Evolutionary conservation across 2,797 vertebrate genomes (phyloP).

Genomic region (Oryzias dopingdopingensis): DNA sequence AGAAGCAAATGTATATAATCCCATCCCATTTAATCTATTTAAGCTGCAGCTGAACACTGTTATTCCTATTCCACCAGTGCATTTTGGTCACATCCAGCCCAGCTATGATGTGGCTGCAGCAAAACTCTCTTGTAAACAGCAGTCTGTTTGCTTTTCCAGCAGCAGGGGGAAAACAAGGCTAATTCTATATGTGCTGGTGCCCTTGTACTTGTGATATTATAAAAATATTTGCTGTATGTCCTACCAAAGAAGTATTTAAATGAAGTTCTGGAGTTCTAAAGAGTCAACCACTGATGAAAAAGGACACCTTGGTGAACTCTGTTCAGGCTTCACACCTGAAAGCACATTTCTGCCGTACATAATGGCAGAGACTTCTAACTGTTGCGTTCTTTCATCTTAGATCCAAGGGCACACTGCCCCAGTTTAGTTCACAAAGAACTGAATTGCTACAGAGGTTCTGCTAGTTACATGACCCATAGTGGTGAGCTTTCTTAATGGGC

Average conservation of each 20-base stretch:
- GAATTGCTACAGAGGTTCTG: neutral
- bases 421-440: neutral
- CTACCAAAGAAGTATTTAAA: constrained; percentile 23
- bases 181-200: constrained; percentile 15
- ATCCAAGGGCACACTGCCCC: neutral
- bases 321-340: constrained; percentile 10
- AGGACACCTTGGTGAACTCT: constrained; percentile 5
- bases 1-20: no score
- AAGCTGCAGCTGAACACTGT: no score
- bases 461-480: no score
- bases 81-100: no score
- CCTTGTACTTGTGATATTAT: constrained; percentile 6
- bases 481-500: no score
- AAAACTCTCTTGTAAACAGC: no score
- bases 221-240: constrained; percentile 1
- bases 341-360: constrained; percentile 1
- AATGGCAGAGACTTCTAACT: constrained; percentile 3
- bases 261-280: constrained; percentile 13
- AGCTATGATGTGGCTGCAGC: no score
- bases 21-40: no score
- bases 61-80: no score
- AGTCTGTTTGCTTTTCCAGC: constrained; percentile 5
- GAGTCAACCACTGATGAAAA: constrained; percentile 2
- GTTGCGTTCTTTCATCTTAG: constrained; percentile 4
- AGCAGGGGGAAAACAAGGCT: constrained; percentile 8